These are phyloP conservation scores for Mionectes macconnelli DNA, from an alignment of 2,113 vertebrate genomes.

Conservation along the genomic window DNA sequence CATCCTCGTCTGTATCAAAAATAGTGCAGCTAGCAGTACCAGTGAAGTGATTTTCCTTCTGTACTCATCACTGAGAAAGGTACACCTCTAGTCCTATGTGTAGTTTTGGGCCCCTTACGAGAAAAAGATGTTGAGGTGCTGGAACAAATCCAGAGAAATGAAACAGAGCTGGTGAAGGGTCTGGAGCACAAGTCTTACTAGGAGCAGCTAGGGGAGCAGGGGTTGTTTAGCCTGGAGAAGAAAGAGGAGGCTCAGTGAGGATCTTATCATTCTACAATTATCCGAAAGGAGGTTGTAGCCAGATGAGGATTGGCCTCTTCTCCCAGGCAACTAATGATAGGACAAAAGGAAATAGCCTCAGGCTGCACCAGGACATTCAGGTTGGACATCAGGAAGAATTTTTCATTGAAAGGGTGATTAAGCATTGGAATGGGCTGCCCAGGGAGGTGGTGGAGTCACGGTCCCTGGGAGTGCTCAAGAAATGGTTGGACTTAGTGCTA, in stretches of 20 bases:
- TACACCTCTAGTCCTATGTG: background rate
- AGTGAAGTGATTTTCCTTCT: background rate
- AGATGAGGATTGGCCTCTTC: background rate
- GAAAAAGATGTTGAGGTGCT: background rate
- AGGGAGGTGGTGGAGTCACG: background rate
- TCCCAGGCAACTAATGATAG: fast-evolving
- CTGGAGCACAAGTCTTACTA: background rate
- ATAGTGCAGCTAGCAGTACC: background rate
- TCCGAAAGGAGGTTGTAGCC: background rate
- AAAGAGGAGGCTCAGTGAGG: background rate
- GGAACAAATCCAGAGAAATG: background rate
- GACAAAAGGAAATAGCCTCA: background rate
- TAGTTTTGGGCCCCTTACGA: background rate
- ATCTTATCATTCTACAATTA: no score
- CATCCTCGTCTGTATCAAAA: background rate
- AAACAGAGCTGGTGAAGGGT: background rate
- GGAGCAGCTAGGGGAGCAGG: background rate
- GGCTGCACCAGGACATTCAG: background rate
- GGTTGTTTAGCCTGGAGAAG: background rate
- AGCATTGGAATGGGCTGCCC: background rate
- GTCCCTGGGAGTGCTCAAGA: background rate
- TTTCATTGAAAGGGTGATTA: background rate
- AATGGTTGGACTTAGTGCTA: fast-evolving
- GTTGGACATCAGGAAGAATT: background rate
- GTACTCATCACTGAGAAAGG: background rate